Evolutionary conservation across 2,888 invertebrate genomes (phyloP).

Genomic region (Masnerella sp.): DNA sequence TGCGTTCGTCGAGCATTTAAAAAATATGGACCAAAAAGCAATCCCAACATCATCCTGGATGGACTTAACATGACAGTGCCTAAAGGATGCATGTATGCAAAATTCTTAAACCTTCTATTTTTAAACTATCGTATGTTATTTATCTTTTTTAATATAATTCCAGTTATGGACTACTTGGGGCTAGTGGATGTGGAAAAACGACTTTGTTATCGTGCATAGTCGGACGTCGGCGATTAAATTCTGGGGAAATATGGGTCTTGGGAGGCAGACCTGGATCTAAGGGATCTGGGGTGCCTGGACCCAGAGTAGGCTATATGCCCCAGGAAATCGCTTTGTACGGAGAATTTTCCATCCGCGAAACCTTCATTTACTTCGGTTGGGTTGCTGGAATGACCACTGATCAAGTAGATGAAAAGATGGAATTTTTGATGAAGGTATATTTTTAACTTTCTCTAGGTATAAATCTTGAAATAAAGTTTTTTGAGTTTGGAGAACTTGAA

Average conservation of each 20-base stretch:
- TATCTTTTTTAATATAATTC: too few species aligned
- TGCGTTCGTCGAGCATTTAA: slow-evolving; percentile 91
- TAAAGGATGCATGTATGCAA: slow-evolving; percentile 92
- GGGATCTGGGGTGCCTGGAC: slow-evolving; percentile 94
- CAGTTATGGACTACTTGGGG: slow-evolving; percentile 96
- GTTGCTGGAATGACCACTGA: slow-evolving; percentile 94
- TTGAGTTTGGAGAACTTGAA: too few species aligned
- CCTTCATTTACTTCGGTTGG: slow-evolving; percentile 97
- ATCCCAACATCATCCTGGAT: slow-evolving; percentile 89
- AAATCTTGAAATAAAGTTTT: too few species aligned
- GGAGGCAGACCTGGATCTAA: slow-evolving; percentile 93
- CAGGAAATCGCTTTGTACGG: slow-evolving; percentile 94
- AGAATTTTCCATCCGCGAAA: slow-evolving; percentile 95
- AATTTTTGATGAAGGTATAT: slow-evolving; percentile 83
- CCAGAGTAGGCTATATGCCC: slow-evolving; percentile 98
- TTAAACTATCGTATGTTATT: too few species aligned
- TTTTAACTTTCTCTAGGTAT: too few species aligned
- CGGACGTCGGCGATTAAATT: slow-evolving; percentile 89
- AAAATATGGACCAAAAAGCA: slow-evolving; percentile 88
- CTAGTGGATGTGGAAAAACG: slow-evolving; percentile 98
- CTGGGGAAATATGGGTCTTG: slow-evolving; percentile 93
- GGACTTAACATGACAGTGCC: slow-evolving; percentile 95
- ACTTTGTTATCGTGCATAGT: slow-evolving; percentile 95
- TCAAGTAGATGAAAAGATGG: slow-evolving; percentile 84
- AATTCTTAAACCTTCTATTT: too few species aligned